A percentile compares a stretch with the other conserved stretches of the same genome.
Conservation (phyloP, 2,113 vertebrate species). For the Sander lucioperca region DNA sequence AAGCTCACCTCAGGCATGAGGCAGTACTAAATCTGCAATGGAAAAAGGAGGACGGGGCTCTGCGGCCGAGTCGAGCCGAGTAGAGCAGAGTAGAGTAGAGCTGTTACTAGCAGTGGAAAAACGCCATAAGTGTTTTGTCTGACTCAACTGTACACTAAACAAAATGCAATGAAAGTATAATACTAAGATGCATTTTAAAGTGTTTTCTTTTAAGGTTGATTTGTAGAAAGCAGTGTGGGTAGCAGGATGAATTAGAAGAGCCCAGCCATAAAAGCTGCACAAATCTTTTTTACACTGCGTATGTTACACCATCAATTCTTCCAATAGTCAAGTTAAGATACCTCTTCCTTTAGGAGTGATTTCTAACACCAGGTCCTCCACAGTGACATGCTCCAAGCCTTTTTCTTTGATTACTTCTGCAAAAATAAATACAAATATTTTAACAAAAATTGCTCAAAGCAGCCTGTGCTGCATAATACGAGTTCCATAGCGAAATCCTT, state of each 20-base stretch:
- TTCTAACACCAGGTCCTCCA: constrained; percentile 97
- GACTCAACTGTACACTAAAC: not conserved
- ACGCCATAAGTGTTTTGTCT: not conserved
- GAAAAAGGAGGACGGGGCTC: too few relatives aligned
- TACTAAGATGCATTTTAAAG: not conserved
- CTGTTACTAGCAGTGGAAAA: too few relatives aligned
- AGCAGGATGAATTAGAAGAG: not conserved
- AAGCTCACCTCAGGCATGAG: too few relatives aligned
- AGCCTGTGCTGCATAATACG: not conserved
- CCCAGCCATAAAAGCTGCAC: not conserved
- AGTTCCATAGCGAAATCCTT: not conserved
- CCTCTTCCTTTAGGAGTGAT: constrained; percentile 99
- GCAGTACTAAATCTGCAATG: too few relatives aligned
- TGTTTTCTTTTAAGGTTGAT: not conserved
- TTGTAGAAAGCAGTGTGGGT: not conserved
- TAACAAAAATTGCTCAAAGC: not conserved
- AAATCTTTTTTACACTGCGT: not conserved
- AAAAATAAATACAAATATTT: constrained; percentile 61
- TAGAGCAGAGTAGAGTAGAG: too few relatives aligned
- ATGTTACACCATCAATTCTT: not conserved
- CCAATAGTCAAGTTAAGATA: constrained; percentile 67
- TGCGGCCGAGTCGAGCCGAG: too few relatives aligned
- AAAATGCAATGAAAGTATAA: not conserved
- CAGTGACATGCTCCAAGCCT: constrained; percentile 96
- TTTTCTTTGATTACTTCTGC: constrained; percentile 98